phyloP scores from a whole-genome alignment of 2,888 invertebrate species.

The Clepsis dumicolana region DNA sequence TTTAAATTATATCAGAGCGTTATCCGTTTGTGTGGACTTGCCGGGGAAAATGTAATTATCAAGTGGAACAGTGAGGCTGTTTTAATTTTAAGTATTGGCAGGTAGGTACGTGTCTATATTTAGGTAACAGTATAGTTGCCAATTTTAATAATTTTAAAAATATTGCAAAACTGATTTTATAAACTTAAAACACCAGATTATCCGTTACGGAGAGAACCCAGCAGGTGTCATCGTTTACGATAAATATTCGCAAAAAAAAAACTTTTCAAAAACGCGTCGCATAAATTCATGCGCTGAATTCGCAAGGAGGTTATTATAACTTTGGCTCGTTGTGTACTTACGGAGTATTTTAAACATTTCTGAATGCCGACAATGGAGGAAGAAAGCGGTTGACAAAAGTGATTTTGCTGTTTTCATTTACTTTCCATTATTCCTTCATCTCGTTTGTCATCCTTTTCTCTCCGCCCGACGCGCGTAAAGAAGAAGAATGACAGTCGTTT shows the following conservation, averaged over 20 bases:
- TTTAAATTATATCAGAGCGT: slow-evolving; percentile 38
- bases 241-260: slow-evolving; percentile 44
- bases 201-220: neutral
- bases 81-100: neutral
- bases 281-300: slow-evolving; percentile 55
- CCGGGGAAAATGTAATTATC: slow-evolving; percentile 22
- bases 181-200: neutral
- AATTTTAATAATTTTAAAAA: neutral
- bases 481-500: slow-evolving; percentile 79
- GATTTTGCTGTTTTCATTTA: slow-evolving; percentile 83
- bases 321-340: slow-evolving; percentile 57
- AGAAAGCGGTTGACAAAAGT: slow-evolving; percentile 78
- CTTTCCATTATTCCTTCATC: slow-evolving; percentile 82
- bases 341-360: slow-evolving; percentile 62
- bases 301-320: slow-evolving; percentile 57
- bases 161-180: neutral
- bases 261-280: slow-evolving; percentile 45
- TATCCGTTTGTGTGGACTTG: slow-evolving; percentile 38
- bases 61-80: slow-evolving; percentile 25
- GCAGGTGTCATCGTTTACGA: slow-evolving; percentile 41
- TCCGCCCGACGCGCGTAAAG: slow-evolving; percentile 71
- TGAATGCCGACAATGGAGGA: slow-evolving; percentile 67
- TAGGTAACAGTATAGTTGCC: neutral
- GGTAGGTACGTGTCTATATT: too few relatives aligned
- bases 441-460: slow-evolving; percentile 83